Evolutionary conservation across 2,888 invertebrate species (phyloP).

Genomic region (Oegoconia quadripuncta): DNA sequence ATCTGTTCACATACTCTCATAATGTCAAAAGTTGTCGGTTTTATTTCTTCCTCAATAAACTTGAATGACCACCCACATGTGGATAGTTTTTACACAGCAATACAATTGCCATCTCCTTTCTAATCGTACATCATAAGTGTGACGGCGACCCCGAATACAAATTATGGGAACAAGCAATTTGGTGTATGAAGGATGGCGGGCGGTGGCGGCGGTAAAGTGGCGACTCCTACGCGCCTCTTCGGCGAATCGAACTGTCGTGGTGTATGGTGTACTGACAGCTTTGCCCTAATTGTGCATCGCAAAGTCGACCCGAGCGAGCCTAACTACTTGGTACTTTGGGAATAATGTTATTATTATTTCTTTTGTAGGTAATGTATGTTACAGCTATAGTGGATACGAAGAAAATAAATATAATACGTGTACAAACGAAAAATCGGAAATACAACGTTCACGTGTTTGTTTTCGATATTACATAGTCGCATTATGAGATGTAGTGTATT

Average conservation of each 20-base stretch:
- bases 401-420: no score
- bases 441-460: not conserved
- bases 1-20: slow-evolving; percentile 6
- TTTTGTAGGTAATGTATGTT: not conserved
- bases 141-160: slow-evolving; percentile 73
- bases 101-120: slow-evolving; percentile 73
- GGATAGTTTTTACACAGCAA: slow-evolving; percentile 49
- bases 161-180: slow-evolving; percentile 73
- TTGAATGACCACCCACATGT: slow-evolving; percentile 55
- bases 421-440: no score
- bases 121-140: slow-evolving; percentile 69
- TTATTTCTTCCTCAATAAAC: slow-evolving; percentile 36
- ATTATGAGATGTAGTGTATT: not conserved
- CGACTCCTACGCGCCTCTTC: slow-evolving; percentile 69
- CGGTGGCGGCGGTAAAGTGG: slow-evolving; percentile 50
- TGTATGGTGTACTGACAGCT: slow-evolving; percentile 44
- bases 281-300: slow-evolving; percentile 54
- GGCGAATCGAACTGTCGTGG: slow-evolving; percentile 69
- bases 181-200: slow-evolving; percentile 67
- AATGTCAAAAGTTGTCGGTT: slow-evolving; percentile 1
- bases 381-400: no score
- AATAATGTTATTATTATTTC: not conserved
- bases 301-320: slow-evolving; percentile 2
- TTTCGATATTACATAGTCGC: not conserved
- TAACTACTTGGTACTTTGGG: not conserved